These are phyloP conservation scores for Chunga burmeisteri DNA, from an alignment of 2,113 vertebrate genomes.

Conservation along the genomic window DNA sequence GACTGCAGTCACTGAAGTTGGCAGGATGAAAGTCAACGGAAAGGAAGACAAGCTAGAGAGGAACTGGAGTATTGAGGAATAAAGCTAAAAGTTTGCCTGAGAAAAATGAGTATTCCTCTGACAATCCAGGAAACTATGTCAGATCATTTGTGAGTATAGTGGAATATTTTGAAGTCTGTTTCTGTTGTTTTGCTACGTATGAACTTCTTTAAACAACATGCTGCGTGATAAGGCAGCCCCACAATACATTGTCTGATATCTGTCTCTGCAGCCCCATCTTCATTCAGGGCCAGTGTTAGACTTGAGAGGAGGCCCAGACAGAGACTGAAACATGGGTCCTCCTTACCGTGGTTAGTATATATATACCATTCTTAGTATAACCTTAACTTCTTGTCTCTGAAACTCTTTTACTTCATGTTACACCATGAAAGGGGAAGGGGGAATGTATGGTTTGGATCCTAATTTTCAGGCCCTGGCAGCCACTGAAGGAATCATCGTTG, in stretches of 20 bases:
- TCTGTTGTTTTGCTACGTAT: background rate
- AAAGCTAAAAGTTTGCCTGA: background rate
- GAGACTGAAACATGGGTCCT: background rate
- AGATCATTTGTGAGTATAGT: background rate
- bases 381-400: background rate
- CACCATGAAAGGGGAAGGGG: background rate
- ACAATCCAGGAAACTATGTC: background rate
- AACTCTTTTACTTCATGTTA: background rate
- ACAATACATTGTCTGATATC: background rate
- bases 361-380: background rate
- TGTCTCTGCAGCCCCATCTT: background rate
- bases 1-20: background rate
- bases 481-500: background rate
- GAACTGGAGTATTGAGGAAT: background rate
- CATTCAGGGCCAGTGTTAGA: background rate
- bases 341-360: accelerated
- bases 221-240: background rate
- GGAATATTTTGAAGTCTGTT: background rate
- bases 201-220: background rate
- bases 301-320: background rate
- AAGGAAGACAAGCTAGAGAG: background rate
- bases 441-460: background rate
- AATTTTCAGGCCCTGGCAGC: background rate
- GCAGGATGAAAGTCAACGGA: background rate
- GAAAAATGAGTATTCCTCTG: background rate